Evolutionary conservation across 2,888 invertebrate genomes (phyloP).

Genomic region (Hyppa rectilinea): DNA sequence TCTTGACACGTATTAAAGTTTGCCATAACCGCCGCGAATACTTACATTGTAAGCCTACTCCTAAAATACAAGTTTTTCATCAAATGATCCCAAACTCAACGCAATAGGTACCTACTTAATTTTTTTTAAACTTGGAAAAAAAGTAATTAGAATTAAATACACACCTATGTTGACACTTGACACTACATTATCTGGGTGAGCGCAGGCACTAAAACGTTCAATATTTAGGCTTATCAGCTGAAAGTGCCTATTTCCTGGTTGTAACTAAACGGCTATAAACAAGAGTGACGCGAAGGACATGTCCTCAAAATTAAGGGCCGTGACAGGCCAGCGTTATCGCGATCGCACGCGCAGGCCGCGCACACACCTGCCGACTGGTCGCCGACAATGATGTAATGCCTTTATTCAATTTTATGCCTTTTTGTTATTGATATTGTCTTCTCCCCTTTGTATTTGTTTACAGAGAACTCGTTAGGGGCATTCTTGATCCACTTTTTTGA

Average conservation of each 20-base stretch:
- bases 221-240: slow-evolving; percentile 56
- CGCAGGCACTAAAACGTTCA: slow-evolving; percentile 29
- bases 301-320: slow-evolving; percentile 76
- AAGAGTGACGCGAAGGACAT: slow-evolving; percentile 77
- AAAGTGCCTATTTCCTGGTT: slow-evolving; percentile 64
- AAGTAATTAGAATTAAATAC: slow-evolving; percentile 19
- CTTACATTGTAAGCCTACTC: neutral
- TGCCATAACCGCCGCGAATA: neutral
- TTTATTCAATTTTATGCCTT: slow-evolving; percentile 58
- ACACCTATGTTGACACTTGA: slow-evolving; percentile 28
- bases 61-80: neutral
- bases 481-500: slow-evolving; percentile 16
- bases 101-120: neutral
- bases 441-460: slow-evolving; percentile 39
- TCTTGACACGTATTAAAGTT: neutral
- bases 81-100: neutral
- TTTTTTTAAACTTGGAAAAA: slow-evolving; percentile 1
- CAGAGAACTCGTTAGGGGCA: slow-evolving; percentile 43
- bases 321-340: slow-evolving; percentile 64
- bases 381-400: slow-evolving; percentile 53
- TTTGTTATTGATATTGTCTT: slow-evolving; percentile 57
- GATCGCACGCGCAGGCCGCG: slow-evolving; percentile 65
- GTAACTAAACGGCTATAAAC: slow-evolving; percentile 70
- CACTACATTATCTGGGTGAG: slow-evolving; percentile 43
- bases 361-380: slow-evolving; percentile 79